Evolutionary conservation across 92 coral and sea anemone genomes (phyloP), one percentile per base, ranked within the genome.

Genomic region (Palythoa grandis): DNA sequence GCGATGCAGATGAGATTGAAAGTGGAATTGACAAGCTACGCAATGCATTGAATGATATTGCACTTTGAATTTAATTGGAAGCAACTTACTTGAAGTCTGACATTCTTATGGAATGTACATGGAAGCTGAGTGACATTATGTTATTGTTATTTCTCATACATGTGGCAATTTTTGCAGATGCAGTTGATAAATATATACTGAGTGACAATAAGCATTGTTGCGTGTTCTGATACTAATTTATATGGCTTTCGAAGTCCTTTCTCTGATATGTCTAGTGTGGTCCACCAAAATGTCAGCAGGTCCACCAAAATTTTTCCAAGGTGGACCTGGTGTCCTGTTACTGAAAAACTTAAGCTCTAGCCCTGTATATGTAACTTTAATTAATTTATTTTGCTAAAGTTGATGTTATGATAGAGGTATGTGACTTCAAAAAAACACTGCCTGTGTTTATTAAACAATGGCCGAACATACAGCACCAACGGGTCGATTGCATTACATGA

Each of bases 251-350:
- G 19, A 47, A 48, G 61, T 47, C 78, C 16, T n/a, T 74, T 74
- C 63, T 74, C 38, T 74, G 78, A 72, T 39, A 74, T 74, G 35
- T 47, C 78, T n/a, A 74, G 79, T 23, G 39, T 83, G 79, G 87
- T 83, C 82, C 82, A 70, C 83, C 83, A 78, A 78, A 78, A 78
- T 78, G n/a, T 56, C n/a, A 78, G 83, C 83, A 78, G 72, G 83
- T 54, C 83, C 83, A 78, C 85, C 85, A 80, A 80, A 80, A 16
- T 61, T 60, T 63, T 61, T 80, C 40, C 22, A 1, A 16, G 85
- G 76, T 80, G 85, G 85, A 60, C 85, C 85, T 60, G 76, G 16
- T 80, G 85, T 60, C 85, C 60, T 2, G 53, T 76, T 80, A 63
- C 76, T 58, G 65, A 58, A 58, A 57, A 57, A 57, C n/a, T 57